Percentiles rank a stretch among this genome's conserved stretches.
phyloP scores from a whole-genome alignment of 2,888 invertebrate genomes.

The Aphodius sticticus region DNA sequence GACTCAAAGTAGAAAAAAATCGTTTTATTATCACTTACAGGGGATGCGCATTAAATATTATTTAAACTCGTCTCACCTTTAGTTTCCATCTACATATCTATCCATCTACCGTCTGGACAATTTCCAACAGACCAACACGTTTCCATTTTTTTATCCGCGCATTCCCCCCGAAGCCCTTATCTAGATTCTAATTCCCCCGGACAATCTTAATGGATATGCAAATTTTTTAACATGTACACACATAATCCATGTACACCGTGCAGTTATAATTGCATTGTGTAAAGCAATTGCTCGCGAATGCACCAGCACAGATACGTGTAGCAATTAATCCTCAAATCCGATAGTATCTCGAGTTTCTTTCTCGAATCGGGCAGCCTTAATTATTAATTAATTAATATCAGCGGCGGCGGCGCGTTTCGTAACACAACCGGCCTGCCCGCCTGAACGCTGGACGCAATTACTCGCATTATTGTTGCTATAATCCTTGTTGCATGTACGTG shows the following conservation, averaged over 20 bases:
- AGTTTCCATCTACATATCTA: too few species aligned
- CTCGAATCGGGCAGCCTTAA: slow-evolving; percentile 4
- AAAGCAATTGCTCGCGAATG: slow-evolving; percentile 12
- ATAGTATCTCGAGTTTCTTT: not conserved
- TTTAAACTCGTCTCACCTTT: too few species aligned
- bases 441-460: not conserved
- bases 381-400: slow-evolving; percentile 7
- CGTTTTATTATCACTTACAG: too few species aligned
- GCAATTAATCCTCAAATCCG: not conserved
- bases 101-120: too few species aligned
- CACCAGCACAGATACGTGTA: not conserved
- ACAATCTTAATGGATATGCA: not conserved
- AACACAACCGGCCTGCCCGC: not conserved
- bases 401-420: slow-evolving; percentile 7
- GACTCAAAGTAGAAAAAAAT: too few species aligned
- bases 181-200: not conserved
- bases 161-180: not conserved
- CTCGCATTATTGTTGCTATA: not conserved
- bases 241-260: not conserved
- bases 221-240: not conserved
- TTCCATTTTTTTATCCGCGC: not conserved
- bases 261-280: not conserved
- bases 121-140: not conserved
- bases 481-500: not conserved
- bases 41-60: too few species aligned